Evolutionary conservation across 2,113 vertebrate genomes (phyloP), one percentile per base, ranked within the genome.

Genomic region (Chlorodrepanis virens): DNA sequence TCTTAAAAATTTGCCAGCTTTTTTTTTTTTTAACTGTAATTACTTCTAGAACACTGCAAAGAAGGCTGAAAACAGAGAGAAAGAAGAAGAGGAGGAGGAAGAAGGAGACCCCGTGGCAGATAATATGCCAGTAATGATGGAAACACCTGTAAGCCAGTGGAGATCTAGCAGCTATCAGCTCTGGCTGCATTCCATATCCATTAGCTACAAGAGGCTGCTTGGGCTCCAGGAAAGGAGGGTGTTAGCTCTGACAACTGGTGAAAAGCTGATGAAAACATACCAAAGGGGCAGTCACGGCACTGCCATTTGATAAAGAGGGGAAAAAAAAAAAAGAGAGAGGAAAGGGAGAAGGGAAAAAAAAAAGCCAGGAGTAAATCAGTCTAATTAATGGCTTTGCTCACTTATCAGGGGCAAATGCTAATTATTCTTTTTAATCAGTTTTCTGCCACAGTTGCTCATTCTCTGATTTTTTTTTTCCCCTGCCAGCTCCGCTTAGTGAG

Each of bases 391-490:
- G 96, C 96, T 97, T 97, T 96, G 86, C 93, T 97, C 96, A 96
- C 98, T 98, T 98, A 98, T 98, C 98, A 96, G 97, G 97, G 97
- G 98, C 94, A 95, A 96, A 97, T 98, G 97, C 98, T 98, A 98
- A 98, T 98, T 98, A 98, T 97, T 98, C 98, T 98, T 98, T 98
- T 98, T 97, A 98, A 98, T 98, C 98, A 98, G 97, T 97, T 98
- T 98, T 98, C 97, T 97, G 97, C 97, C 77, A 87, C 96, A 96
- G 93, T 98, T 97, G 95, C 94, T 97, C 90, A 76, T 95, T 96
- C 87, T 53, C 81, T 90, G 29, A 61, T 40, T 70, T 27, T 63
- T 79, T 56, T 49, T 79, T 89, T 89, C 18, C 11, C 40, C 80
- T 93, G 89, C 95, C 83, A 89, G 91, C 84, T 95, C 92, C 20